phyloP scores from a whole-genome alignment of 2,888 invertebrate species.

The Hymenopus coronatus region DNA sequence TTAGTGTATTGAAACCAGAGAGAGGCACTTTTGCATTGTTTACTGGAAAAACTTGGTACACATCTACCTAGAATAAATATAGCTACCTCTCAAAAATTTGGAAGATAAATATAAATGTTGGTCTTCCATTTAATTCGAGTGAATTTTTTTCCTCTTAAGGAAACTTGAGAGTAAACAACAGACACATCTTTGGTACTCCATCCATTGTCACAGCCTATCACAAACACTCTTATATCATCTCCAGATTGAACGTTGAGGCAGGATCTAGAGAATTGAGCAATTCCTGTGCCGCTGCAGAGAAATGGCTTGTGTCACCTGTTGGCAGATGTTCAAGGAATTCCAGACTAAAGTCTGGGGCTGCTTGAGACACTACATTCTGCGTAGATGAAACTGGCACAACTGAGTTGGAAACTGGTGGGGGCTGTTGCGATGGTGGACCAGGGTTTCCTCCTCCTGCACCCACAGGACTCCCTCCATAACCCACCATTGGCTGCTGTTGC shows the following conservation, averaged over 20 bases:
- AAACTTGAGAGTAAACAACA: background rate
- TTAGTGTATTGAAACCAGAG: background rate
- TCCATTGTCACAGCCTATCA: background rate
- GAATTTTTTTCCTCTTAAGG: no score
- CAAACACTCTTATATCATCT: constrained; percentile 52
- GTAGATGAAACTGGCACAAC: constrained; percentile 5
- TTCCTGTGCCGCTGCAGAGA: constrained; percentile 69
- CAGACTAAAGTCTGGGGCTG: constrained; percentile 67
- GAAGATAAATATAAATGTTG: no score
- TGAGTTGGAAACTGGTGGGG: constrained; percentile 42
- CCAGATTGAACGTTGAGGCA: constrained; percentile 63
- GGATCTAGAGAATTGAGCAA: constrained; percentile 79
- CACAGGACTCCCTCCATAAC: constrained; percentile 37
- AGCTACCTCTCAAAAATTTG: no score
- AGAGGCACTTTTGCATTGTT: background rate
- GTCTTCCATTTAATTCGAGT: no score
- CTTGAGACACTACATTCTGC: constrained; percentile 14
- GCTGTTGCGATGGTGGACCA: constrained; percentile 21
- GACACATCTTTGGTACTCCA: background rate
- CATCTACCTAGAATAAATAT: no score
- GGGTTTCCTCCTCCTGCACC: constrained; percentile 23
- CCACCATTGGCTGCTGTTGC: constrained; percentile 41
- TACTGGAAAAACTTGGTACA: background rate
- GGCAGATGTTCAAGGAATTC: constrained; percentile 84
- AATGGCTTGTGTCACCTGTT: constrained; percentile 68